Evolutionary conservation across 2,113 vertebrate genomes (phyloP), one percentile per base, ranked within the genome.

Genomic region (Parus major): DNA sequence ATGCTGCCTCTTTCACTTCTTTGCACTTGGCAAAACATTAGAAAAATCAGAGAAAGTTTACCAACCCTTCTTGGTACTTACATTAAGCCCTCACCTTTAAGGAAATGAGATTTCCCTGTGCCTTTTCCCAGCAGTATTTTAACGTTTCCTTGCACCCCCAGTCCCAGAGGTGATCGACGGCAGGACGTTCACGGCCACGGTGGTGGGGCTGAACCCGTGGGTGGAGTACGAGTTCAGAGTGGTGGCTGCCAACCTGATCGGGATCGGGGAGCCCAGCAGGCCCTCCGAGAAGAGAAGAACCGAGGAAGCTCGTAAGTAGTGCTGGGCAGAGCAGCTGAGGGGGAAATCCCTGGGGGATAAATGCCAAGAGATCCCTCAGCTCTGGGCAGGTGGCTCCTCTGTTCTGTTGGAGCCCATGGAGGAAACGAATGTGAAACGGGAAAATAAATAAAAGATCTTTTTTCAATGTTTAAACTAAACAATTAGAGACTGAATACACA

Each of bases 151-250:
- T 44, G 25, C n/a, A 1, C 13, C 59, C 60, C 88, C 76, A 99
- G 99, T 99, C 88, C 99, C 99, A n/a, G 98, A 99, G 83, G 70
- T 99, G 95, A 98, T 99, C 24, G 98, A 98, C 12, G 99, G 99
- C 78, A 98, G 97, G 76, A 99, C 98, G 3, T 98, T 99, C 97
- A 99, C 98, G n/a, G 99, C 99, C 7, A 99, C 98, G 0, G 99
- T 99, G 95, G 99, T 98, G 92, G 98, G 99, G 63, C 97, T 99
- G 96, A 99, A 98, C 97, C 99, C 99, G 1, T 99, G 99, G 99
- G 99, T 99, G 9, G 99, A 99, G 90, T 99, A 99, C 25, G 99
- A 99, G 88, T 99, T 99, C 96, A 97, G 99, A 33, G 98, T 99
- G 5, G 98, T 99, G 85, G 99, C 99, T 2, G 98, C 98, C 97